Percentiles rank a stretch among this genome's conserved stretches.
phyloP scores from a whole-genome alignment of 2,113 vertebrate species.

The Myiozetetes cayanensis region DNA sequence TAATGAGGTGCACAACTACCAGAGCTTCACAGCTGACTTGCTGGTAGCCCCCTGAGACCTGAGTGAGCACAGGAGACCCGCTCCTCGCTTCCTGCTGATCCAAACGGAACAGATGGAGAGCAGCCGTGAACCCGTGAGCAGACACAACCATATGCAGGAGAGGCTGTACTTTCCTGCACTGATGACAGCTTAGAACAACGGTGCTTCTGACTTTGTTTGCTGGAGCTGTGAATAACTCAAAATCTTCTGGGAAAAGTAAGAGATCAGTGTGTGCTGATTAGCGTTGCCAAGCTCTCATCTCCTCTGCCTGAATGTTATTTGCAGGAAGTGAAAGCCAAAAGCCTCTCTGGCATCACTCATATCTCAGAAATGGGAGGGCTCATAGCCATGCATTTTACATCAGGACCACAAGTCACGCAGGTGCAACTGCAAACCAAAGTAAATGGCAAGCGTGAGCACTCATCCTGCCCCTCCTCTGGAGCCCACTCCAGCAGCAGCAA shows the following conservation, averaged over 20 bases:
- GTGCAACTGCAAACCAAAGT: neutral
- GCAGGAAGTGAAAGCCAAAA: neutral
- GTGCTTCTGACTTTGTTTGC: neutral
- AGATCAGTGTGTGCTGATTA: fast-evolving
- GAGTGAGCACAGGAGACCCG: neutral
- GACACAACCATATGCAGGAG: neutral
- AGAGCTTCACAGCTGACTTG: neutral
- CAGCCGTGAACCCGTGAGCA: neutral
- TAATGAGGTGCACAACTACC: neutral
- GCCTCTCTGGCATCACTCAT: neutral
- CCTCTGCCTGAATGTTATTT: neutral
- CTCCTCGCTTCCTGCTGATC: neutral
- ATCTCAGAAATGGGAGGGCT: neutral
- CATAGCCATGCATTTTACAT: neutral
- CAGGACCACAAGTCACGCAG: neutral
- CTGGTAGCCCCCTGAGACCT: neutral
- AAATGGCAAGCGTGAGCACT: neutral
- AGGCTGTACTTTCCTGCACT: neutral
- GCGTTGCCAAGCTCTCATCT: neutral
- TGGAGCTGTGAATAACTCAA: neutral
- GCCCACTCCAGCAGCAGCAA: neutral
- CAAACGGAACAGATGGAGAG: conserved; percentile 8
- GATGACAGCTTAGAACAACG: neutral
- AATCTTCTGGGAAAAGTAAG: neutral
- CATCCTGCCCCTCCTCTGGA: neutral